These are phyloP conservation scores for Stegodyphus dumicola DNA, from an alignment of 1,140 invertebrate genomes.

Conservation along the genomic window DNA sequence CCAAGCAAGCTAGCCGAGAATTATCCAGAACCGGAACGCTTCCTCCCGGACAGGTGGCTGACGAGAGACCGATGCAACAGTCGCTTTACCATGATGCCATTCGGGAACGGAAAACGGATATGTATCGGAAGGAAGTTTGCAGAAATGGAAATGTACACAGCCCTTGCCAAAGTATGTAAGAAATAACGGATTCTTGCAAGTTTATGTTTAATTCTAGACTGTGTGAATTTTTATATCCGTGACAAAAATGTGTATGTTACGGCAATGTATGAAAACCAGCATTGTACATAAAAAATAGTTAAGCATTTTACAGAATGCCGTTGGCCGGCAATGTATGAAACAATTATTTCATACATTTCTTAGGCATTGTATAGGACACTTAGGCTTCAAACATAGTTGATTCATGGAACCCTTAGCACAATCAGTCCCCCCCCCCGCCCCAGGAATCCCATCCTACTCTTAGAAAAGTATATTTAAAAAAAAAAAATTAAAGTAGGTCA, in stretches of 20 bases:
- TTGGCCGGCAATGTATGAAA: no score
- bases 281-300: no score
- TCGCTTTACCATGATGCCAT: conserved; percentile 83
- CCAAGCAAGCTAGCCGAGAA: conserved; percentile 82
- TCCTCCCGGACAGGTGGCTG: conserved; percentile 86
- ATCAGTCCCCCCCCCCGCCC: no score
- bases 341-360: no score
- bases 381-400: no score
- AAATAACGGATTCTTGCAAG: neutral
- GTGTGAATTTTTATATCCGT: neutral
- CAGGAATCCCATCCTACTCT: no score
- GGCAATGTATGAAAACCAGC: no score
- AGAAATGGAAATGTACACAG: conserved; percentile 79
- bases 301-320: no score
- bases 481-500: no score
- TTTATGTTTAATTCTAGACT: neutral
- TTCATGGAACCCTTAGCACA: no score
- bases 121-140: conserved; percentile 73
- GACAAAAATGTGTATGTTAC: neutral
- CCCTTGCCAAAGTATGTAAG: conserved; percentile 77
- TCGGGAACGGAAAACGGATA: conserved; percentile 81
- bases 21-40: conserved; percentile 80
- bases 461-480: no score
- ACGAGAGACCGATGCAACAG: conserved; percentile 65
- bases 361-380: no score